These are phyloP conservation scores for Phengaris arion DNA, from an alignment of 2,888 invertebrate genomes.

Conservation along the genomic window DNA sequence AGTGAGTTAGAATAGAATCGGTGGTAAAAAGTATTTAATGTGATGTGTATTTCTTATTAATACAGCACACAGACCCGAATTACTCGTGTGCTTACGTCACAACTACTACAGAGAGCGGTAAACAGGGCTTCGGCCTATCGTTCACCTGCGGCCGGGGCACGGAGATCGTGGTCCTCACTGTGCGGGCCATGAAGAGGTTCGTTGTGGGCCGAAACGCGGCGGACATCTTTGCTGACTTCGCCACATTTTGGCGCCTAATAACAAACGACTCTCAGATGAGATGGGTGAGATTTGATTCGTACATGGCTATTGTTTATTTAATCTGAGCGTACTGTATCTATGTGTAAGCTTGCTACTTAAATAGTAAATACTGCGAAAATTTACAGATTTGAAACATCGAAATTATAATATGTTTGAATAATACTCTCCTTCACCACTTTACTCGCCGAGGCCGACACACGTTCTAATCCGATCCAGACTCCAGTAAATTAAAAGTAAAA, in stretches of 20 bases:
- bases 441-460: too few species aligned
- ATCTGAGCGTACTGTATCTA: too few species aligned
- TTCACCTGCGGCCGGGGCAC: conserved; percentile 95
- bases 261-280: conserved; percentile 93
- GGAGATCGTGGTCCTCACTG: conserved; percentile 89
- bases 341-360: too few species aligned
- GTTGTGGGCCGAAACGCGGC: conserved; percentile 84
- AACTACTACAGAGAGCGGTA: conserved; percentile 81
- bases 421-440: too few species aligned
- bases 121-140: conserved; percentile 89
- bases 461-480: too few species aligned
- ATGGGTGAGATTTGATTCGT: conserved; percentile 83
- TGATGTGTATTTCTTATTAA: background rate
- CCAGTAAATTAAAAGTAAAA: background rate
- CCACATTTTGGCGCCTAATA: conserved; percentile 87
- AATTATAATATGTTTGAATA: too few species aligned
- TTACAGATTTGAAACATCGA: too few species aligned
- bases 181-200: conserved; percentile 84
- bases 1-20: too few species aligned
- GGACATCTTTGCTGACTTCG: conserved; percentile 89
- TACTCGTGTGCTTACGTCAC: conserved; percentile 96
- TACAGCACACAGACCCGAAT: conserved; percentile 91
- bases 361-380: too few species aligned
- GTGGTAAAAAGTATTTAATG: background rate
- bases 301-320: too few species aligned